A percentile compares a stretch with the other conserved stretches of the same genome.
These are phyloP conservation scores for Drosophila oshimai DNA, from an alignment of 1,140 invertebrate genomes.

Conservation along the genomic window DNA sequence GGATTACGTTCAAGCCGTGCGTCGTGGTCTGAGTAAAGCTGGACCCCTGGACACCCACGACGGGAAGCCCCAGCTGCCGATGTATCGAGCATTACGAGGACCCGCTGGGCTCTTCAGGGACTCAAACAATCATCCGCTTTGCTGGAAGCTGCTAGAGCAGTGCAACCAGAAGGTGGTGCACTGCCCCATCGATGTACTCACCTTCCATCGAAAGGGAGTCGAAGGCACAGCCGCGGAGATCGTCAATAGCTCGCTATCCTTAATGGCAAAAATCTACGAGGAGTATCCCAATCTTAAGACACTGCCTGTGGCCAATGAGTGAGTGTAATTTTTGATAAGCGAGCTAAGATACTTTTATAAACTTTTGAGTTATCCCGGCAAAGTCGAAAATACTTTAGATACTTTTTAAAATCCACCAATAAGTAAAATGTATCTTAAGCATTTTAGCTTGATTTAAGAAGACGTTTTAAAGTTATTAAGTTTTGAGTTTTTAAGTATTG, in stretches of 20 bases:
- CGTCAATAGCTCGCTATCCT: constrained; percentile 66
- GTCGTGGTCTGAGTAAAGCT: constrained; percentile 69
- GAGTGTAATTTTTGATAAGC: constrained; percentile 6
- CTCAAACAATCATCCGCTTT: constrained; percentile 80
- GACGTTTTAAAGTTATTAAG: no score
- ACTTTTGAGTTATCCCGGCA: no score
- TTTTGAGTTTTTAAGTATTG: no score
- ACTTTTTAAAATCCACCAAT: background rate
- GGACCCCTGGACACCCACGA: constrained; percentile 13
- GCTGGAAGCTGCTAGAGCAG: constrained; percentile 82
- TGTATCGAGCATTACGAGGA: constrained; percentile 75
- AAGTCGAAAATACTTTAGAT: no score
- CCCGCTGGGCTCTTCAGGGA: constrained; percentile 84
- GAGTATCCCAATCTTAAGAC: constrained; percentile 77
- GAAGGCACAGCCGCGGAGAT: constrained; percentile 74
- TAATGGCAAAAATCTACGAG: constrained; percentile 73
- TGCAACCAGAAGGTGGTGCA: constrained; percentile 73
- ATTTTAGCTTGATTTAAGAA: no score
- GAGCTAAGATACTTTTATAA: no score
- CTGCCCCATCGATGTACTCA: constrained; percentile 83
- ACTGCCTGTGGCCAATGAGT: constrained; percentile 83
- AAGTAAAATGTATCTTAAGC: no score
- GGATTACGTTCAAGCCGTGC: constrained; percentile 69
- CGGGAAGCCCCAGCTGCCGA: constrained; percentile 45
- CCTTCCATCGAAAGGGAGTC: constrained; percentile 84